Percentiles rank a stretch among this genome's conserved stretches.
phyloP scores from a whole-genome alignment of 2,113 vertebrate species.

The Protobothrops mucrosquamatus region DNA sequence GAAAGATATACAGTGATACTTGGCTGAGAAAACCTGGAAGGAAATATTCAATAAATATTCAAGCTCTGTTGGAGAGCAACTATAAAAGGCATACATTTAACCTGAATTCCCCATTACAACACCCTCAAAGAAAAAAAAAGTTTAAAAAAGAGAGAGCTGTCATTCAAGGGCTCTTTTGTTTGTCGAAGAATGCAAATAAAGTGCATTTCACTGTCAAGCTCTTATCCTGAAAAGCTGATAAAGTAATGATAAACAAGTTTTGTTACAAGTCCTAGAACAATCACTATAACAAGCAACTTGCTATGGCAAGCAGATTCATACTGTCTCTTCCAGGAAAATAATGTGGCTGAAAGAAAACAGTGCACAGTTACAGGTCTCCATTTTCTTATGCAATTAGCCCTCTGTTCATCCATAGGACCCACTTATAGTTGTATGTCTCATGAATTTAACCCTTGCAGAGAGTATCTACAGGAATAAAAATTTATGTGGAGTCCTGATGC shows the following conservation, averaged over 20 bases:
- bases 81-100: slow-evolving; percentile 60
- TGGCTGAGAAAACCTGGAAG: slow-evolving; percentile 31
- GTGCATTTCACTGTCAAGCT: slow-evolving; percentile 58
- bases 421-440: slow-evolving; percentile 62
- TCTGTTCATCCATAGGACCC: slow-evolving; percentile 57
- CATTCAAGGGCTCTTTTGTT: slow-evolving; percentile 67
- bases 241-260: slow-evolving; percentile 64
- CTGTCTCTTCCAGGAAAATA: slow-evolving; percentile 64
- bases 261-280: slow-evolving; percentile 59
- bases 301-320: slow-evolving; percentile 57
- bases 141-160: slow-evolving; percentile 61
- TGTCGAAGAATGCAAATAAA: slow-evolving; percentile 60
- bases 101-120: slow-evolving; percentile 65
- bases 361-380: slow-evolving; percentile 69
- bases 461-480: slow-evolving; percentile 72
- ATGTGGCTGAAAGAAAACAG: slow-evolving; percentile 54
- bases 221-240: slow-evolving; percentile 64
- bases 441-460: slow-evolving; percentile 70
- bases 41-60: slow-evolving; percentile 60
- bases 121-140: slow-evolving; percentile 61
- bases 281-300: slow-evolving; percentile 62
- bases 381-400: slow-evolving; percentile 70
- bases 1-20: slow-evolving; percentile 8
- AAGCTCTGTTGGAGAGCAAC: slow-evolving; percentile 54
- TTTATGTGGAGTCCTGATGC: neutral